Evolutionary conservation across 2,888 invertebrate genomes (phyloP).

Genomic region (Eupithecia insigniata): DNA sequence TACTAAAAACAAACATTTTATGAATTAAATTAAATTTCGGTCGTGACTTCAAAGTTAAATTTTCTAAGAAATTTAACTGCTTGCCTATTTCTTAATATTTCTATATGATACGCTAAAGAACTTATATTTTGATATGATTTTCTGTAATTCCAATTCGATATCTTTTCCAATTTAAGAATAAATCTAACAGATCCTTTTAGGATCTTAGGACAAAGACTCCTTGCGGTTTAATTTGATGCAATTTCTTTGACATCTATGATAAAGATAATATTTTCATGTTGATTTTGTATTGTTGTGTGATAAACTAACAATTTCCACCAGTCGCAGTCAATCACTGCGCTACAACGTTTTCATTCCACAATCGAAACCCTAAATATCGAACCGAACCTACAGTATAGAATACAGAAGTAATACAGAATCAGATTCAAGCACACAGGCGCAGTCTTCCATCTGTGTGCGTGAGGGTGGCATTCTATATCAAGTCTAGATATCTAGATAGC

Average conservation of each 20-base stretch:
- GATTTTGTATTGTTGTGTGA: background rate
- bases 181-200: background rate
- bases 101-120: background rate
- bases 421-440: constrained; percentile 46
- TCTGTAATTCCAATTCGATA: background rate
- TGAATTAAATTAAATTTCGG: background rate
- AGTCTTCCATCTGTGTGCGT: constrained; percentile 38
- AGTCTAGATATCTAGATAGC: constrained; percentile 67
- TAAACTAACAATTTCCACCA: background rate
- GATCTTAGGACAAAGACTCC: background rate
- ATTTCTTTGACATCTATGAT: background rate
- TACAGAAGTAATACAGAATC: constrained; percentile 43
- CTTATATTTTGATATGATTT: background rate
- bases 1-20: background rate
- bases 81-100: no score
- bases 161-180: background rate
- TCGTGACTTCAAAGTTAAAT: background rate
- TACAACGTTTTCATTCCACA: background rate
- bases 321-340: background rate
- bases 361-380: constrained; percentile 18
- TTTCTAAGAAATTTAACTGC: background rate
- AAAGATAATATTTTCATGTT: background rate
- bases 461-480: constrained; percentile 56
- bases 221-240: background rate
- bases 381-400: background rate